phyloP scores from a whole-genome alignment of 2,888 invertebrate genomes.

The Eurois occulta region DNA sequence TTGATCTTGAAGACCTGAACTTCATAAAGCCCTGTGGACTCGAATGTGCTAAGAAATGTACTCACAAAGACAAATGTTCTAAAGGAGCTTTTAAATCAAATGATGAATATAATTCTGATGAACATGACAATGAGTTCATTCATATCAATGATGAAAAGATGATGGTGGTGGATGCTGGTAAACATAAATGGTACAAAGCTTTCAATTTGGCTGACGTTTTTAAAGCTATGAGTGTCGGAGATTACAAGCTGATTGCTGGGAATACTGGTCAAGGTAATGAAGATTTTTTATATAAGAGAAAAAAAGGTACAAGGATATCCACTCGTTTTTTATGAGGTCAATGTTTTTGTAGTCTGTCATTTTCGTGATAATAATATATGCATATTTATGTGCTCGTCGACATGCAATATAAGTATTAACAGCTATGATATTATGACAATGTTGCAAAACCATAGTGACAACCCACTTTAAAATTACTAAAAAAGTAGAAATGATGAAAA shows the following conservation, averaged over 20 bases:
- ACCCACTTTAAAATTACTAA: neutral
- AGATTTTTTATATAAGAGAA: neutral
- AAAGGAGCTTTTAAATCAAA: constrained; percentile 16
- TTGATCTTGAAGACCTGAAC: constrained; percentile 86
- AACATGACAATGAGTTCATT: constrained; percentile 54
- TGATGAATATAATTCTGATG: constrained; percentile 70
- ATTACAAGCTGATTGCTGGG: constrained; percentile 92
- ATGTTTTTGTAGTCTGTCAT: neutral
- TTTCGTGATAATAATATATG: too few relatives aligned
- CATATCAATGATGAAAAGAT: constrained; percentile 79
- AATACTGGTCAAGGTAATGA: constrained; percentile 93
- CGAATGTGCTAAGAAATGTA: constrained; percentile 75
- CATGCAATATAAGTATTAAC: neutral
- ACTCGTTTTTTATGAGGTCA: neutral
- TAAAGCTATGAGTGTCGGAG: constrained; percentile 77
- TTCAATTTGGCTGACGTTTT: constrained; percentile 86
- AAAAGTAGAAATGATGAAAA: neutral
- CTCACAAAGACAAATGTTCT: constrained; percentile 70
- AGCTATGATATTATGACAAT: neutral
- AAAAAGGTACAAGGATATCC: constrained; percentile 6
- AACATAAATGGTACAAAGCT: constrained; percentile 88
- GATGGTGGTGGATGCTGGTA: constrained; percentile 85
- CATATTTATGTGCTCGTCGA: too few relatives aligned
- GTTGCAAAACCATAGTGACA: neutral
- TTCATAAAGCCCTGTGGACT: constrained; percentile 79